Evolutionary conservation across 2,888 invertebrate species (phyloP).

Genomic region (Serrognathus titanus): DNA sequence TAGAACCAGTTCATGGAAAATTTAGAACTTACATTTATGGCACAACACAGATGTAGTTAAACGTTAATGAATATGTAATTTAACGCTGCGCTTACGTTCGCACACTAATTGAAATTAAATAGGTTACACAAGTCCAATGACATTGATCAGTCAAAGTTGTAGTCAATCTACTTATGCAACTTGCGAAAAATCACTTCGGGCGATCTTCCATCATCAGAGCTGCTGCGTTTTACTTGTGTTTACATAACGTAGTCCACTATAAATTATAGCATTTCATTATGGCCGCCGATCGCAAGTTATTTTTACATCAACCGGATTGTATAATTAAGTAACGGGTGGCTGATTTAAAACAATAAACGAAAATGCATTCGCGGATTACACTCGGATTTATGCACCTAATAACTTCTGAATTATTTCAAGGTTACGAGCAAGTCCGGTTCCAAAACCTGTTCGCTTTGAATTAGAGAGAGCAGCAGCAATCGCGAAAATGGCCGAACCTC

Average conservation of each 20-base stretch:
- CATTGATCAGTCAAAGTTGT: not conserved
- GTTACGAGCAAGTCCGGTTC: conserved; percentile 17
- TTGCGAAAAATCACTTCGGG: too few relatives aligned
- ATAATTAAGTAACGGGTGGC: too few relatives aligned
- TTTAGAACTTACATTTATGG: not conserved
- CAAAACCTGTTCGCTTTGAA: conserved; percentile 14
- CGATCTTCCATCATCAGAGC: too few relatives aligned
- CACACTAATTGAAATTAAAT: conserved; percentile 12
- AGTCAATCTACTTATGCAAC: not conserved
- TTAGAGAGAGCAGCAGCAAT: conserved; percentile 4
- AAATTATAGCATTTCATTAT: too few relatives aligned
- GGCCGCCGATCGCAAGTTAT: too few relatives aligned
- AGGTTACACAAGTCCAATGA: conserved; percentile 9
- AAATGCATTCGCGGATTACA: too few relatives aligned
- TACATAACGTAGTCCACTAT: too few relatives aligned
- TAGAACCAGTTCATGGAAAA: conserved; percentile 15
- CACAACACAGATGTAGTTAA: not conserved
- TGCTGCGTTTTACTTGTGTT: too few relatives aligned
- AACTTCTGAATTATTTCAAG: conserved; percentile 4
- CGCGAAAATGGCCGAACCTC: conserved; percentile 8
- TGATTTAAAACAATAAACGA: too few relatives aligned
- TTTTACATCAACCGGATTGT: too few relatives aligned
- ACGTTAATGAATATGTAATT: not conserved
- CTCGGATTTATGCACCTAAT: not conserved
- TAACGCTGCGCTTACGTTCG: conserved; percentile 5